phyloP scores from a whole-genome alignment of 2,797 vertebrate genomes.

The Micromesistius poutassou region DNA sequence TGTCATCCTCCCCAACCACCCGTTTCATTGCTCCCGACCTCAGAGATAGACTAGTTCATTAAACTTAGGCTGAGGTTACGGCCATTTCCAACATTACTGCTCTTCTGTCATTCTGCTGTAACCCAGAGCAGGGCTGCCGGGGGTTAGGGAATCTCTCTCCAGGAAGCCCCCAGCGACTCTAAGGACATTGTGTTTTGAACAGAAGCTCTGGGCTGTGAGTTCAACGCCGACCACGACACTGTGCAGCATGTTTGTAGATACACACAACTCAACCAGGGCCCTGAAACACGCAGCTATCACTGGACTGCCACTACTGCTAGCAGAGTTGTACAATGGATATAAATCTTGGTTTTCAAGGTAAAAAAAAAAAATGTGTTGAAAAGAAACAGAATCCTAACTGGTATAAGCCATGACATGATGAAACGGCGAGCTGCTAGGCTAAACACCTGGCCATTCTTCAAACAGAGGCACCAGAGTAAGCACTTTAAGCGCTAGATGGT shows the following conservation, averaged over 20 bases:
- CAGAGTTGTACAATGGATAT: background rate
- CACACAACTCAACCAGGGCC: background rate
- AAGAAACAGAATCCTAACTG: too few species aligned
- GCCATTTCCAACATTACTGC: background rate
- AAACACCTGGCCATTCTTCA: too few species aligned
- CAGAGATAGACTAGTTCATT: slow-evolving; percentile 10
- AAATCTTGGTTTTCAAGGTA: background rate
- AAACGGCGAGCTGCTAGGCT: too few species aligned
- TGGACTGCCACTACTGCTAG: background rate
- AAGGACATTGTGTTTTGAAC: too few species aligned
- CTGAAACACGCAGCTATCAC: too few species aligned
- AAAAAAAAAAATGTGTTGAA: background rate
- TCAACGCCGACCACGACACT: background rate
- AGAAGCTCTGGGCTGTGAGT: too few species aligned
- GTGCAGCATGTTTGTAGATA: background rate
- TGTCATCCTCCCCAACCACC: slow-evolving; percentile 28
- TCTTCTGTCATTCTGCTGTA: background rate
- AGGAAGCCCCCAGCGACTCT: background rate
- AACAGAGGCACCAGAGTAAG: too few species aligned
- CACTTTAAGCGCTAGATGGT: too few species aligned
- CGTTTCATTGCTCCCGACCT: slow-evolving; percentile 14
- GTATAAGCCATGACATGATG: background rate
- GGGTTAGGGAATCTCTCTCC: background rate
- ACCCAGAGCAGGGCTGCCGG: background rate
- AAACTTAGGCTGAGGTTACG: background rate